Evolutionary conservation across 1,140 invertebrate species (phyloP).

Genomic region (Achatina immaculata): DNA sequence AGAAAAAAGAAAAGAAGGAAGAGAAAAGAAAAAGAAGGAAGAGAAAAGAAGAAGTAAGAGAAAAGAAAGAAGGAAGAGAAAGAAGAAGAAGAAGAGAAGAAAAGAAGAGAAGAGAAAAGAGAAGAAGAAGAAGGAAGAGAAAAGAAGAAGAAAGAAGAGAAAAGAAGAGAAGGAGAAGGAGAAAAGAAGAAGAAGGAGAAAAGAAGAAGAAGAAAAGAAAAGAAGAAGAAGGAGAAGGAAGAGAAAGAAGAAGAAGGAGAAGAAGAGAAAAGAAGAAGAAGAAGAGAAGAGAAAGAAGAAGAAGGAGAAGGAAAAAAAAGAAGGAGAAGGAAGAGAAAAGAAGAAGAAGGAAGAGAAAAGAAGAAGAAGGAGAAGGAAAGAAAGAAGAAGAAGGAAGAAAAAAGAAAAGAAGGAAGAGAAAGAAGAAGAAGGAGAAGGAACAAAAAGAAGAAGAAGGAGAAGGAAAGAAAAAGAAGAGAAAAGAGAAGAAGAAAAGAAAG

Average conservation of each 20-base stretch:
- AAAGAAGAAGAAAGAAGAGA: neutral
- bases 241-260: conserved; percentile 25
- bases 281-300: neutral
- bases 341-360: neutral
- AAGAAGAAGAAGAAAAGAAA: neutral
- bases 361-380: neutral
- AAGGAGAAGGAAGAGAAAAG: neutral
- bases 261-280: neutral
- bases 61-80: conserved; percentile 9
- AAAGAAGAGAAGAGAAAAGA: conserved; percentile 18
- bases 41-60: neutral
- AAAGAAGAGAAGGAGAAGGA: neutral
- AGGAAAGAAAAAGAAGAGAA: neutral
- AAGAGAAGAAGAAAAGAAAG: neutral
- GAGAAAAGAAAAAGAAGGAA: neutral
- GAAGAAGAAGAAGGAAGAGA: neutral
- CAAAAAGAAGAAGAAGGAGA: neutral
- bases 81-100: conserved; percentile 11
- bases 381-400: neutral
- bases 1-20: neutral
- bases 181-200: too few species aligned
- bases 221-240: neutral
- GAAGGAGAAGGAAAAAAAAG: neutral
- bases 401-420: neutral
- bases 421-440: neutral